Base-by-base conservation (phyloP, 2,797 vertebrate species). In the Lagocephalus sceleratus region DNA sequence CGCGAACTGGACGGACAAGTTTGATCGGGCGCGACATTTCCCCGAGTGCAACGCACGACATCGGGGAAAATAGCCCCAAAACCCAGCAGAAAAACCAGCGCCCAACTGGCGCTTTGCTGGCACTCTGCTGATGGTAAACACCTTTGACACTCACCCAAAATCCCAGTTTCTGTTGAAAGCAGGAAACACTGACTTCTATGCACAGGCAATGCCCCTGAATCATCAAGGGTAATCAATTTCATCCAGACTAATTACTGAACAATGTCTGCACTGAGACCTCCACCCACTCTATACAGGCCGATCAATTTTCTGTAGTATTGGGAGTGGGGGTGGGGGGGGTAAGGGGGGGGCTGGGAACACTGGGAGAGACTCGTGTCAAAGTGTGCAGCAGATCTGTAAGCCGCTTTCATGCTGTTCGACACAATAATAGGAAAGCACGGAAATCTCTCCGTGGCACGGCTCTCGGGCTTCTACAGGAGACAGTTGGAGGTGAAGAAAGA, bases 211-310 rank as follows among this genome's bases (percentile, higher is more conserved):
- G 74, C 63, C 63, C 62, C 71, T 49, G 75, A 81, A 54, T 57
- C 48, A 71, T 69, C 73, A 77, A 25, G 54, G 73, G 16, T 46
- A 79, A 86, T 87, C 87, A 78, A 86, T 87, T 53, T 57, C 44
- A 66, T 43, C 48, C 75, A 85, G 75, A 84, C 70, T 75, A 73
- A 79, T 84, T 74, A 88, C 70, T 78, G 78, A 83, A 60, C 68
- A 20, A 41, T 63, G 82, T 85, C 79, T 82, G 73, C 63, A 68
- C 26, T 26, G 51, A 60, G 38, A 10, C 21, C 19, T 39, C 49
- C 42, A 21, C 35, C 54, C 32, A 26, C 51, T 51, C 65, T 55
- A 59, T 71, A 73, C 29, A 9, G 66, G 55, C 61, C 62, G 46
- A 55, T 66, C 42, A 69, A 62, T 76, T 54, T 43, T 52, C 66